Conservation (phyloP, 2,888 invertebrate species). For the Caenorhabditis zanzibari region DNA sequence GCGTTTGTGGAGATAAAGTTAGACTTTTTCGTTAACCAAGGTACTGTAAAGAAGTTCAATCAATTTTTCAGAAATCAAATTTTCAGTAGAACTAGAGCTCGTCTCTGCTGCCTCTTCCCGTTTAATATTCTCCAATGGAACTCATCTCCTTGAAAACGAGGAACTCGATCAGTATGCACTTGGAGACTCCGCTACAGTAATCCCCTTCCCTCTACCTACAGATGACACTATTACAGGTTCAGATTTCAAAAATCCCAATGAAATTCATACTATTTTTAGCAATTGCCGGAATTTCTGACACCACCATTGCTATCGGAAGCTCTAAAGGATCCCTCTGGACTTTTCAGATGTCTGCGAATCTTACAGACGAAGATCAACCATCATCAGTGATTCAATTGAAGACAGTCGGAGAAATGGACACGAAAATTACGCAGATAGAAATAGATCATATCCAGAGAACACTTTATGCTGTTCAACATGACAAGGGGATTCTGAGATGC, state of each 20-base stretch:
- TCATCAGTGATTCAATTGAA: conserved; percentile 60
- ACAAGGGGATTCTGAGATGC: conserved; percentile 70
- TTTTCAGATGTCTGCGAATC: conserved; percentile 59
- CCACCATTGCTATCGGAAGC: conserved; percentile 57
- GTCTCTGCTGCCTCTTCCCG: conserved; percentile 52
- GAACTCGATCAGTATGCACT: conserved; percentile 77
- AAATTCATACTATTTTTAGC: conserved; percentile 49
- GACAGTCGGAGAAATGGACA: conserved; percentile 59
- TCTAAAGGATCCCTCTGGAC: conserved; percentile 60
- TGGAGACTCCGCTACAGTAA: conserved; percentile 70
- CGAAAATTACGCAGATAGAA: conserved; percentile 64
- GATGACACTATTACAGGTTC: conserved; percentile 77
- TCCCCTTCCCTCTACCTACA: conserved; percentile 72
- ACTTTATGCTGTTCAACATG: conserved; percentile 68
- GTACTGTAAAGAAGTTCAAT: too few species aligned
- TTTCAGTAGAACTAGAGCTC: conserved; percentile 55
- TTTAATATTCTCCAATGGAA: conserved; percentile 78
- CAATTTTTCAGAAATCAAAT: neutral
- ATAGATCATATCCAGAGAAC: conserved; percentile 68
- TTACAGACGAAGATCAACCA: conserved; percentile 53
- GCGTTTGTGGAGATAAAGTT: conserved; percentile 45
- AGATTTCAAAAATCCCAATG: conserved; percentile 12
- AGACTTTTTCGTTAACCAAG: conserved; percentile 61
- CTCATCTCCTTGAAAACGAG: conserved; percentile 69
- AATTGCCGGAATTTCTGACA: conserved; percentile 58